Evolutionary conservation across 2,797 vertebrate genomes (phyloP), one percentile per base, ranked within the genome.

Genomic region (Lepidocolaptes lacrymiger): DNA sequence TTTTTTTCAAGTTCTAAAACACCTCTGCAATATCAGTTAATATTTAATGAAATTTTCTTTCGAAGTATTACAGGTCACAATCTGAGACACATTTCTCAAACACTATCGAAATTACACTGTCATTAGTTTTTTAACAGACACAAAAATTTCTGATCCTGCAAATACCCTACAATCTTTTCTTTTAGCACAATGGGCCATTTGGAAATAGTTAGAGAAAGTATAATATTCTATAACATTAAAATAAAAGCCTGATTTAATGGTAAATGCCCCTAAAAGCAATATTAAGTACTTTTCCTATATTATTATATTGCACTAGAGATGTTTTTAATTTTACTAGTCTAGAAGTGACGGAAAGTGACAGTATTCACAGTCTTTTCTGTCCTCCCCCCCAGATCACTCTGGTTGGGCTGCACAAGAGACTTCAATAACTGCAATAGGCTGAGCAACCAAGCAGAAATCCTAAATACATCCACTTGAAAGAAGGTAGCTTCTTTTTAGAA

Each of bases 171-270:
- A 79, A 67, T 63, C 44, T 89, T 91, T 96, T 82, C 59, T 93
- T 88, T 86, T 37, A 87, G 77, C 15, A 75, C 19, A 79, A n/a
- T 27, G 11, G 76, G 52, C 66, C 87, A 94, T 74, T 93, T 91
- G 61, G 86, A 95, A 96, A 95, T 91, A 93, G 64, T 95, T 92
- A 51, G 1, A 21, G 72, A 93, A 95, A 88, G 68, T 15, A 89
- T 23, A 95, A 91, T 73, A 78, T 77, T 75, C 46, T 85, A 84
- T 48, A 89, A 75, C 34, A 79, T 79, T 62, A 94, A 92, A 97
- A 95, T 88, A 88, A 95, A 95, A 96, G 56, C 54, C n/a, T 59
- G 48, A 86, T 89, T 82, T 83, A 86, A 92, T 75, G 51, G 71
- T 54, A 89, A 92, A 91, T 69, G 49, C 74, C 39, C 44, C 74